Percentiles rank a stretch among this genome's conserved stretches.
These are phyloP conservation scores for Heliconius ethilla DNA, from an alignment of 2,888 invertebrate species.

Conservation along the genomic window DNA sequence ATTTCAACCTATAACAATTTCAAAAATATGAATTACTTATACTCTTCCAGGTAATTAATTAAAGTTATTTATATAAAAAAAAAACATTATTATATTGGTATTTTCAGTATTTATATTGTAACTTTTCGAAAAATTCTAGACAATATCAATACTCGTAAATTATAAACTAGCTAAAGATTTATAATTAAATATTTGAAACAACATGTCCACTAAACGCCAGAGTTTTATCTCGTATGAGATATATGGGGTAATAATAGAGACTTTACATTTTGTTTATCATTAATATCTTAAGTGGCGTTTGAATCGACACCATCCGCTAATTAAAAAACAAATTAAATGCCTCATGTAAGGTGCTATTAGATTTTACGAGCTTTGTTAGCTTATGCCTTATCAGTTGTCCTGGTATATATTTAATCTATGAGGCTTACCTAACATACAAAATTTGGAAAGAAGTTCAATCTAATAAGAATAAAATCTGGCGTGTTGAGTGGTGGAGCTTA, in stretches of 20 bases:
- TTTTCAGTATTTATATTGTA: background rate
- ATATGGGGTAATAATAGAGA: constrained; percentile 41
- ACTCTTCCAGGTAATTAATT: background rate
- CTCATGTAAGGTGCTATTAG: constrained; percentile 69
- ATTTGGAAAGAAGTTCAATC: background rate
- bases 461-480: background rate
- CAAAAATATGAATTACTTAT: background rate
- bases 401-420: background rate
- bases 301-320: constrained; percentile 52
- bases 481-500: no score
- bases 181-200: constrained; percentile 12
- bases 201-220: constrained; percentile 14
- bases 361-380: constrained; percentile 71
- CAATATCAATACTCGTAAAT: background rate
- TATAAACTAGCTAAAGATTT: background rate
- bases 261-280: constrained; percentile 37
- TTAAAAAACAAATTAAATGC: constrained; percentile 74
- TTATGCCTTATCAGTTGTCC: constrained; percentile 41
- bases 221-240: constrained; percentile 37
- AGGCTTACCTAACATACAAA: background rate
- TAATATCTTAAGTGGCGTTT: constrained; percentile 40
- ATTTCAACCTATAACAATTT: background rate
- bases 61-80: background rate
- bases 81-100: background rate
- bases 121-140: background rate